Evolutionary conservation across 1,140 invertebrate genomes (phyloP), one percentile per base, ranked within the genome.

Genomic region (Cydia amplana): DNA sequence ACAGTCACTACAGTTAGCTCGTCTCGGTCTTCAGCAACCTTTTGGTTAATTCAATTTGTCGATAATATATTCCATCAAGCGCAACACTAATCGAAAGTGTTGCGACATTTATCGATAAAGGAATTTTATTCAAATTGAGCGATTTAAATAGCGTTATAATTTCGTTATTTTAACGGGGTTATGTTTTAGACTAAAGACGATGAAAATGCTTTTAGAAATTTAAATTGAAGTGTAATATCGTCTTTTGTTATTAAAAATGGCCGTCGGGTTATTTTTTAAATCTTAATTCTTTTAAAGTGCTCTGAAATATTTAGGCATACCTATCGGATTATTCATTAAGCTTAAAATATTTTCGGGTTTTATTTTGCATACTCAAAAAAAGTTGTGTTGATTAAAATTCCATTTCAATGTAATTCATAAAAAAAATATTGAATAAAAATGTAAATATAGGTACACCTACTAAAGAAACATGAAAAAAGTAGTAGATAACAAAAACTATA

Each of bases 21-120:
- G n/a, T 60, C 55, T 60, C 20, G 4, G 55, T 23, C 55, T 10
- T 23, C 55, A 10, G 0, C 55, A 9, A 60, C 55, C 55, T 60
- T 60, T 60, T n/a, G 55, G 55, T 60, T 60, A 60, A 60, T 60
- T 20, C 10, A 23, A 60, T 60, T 32, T 70, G 65, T 70, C 65
- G 65, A 43, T 70, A 70, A 70, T 70, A 32, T 32, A 70, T 36
- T 70, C 32, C 65, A 18, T 36, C 28, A 36, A 70, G 65, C 65
- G 65, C 65, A 70, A 70, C 65, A 70, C 65, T 70, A 70, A 70
- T 70, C 65, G 65, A 70, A 18, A 70, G 65, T 32, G 65, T 36
- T 70, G 65, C 65, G 65, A 36, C 65, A 18, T 36, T 70, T 40
- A 36, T 36, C 65, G 32, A 70, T 70, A 70, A 36, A 36, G n/a